Base-by-base conservation (phyloP, 2,113 vertebrate genomes). In the Neodon shergylaensis region DNA sequence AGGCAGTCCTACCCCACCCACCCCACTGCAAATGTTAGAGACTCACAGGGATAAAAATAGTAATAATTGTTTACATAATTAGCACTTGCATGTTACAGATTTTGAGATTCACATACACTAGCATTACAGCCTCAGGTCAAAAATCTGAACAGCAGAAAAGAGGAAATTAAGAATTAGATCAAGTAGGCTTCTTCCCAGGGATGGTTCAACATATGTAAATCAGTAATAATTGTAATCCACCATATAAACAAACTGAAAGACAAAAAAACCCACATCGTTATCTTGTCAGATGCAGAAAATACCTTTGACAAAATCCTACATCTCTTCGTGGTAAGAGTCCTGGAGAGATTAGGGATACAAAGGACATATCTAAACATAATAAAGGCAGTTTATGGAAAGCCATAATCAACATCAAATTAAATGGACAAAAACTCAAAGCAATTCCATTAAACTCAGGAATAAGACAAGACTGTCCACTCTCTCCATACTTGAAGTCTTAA, bases 81-180 rank as follows among this genome's bases (percentile, higher is more conserved):
- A 94, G 66, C 72, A 73, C 19, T 83, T 88, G 22, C 21, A 22
- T 36, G 12, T 73, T 39, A 52, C 17, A 63, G 28, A 87, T 88
- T 95, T 91, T 70, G 17, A 49, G 54, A 39, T 73, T 94, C 70
- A 85, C 66, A 39, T 91, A 47, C 61, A 79, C 31, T 61, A 9
- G 33, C 81, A 66, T 78, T 83, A 76, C 87, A 88, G 85, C 42
- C 42, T 54, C 36, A 63, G n/a, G n/a, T 63, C 82, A 90, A 91
- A 31, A 86, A n/a, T 85, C 77, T 76, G 42, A n/a, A 81, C 74
- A 87, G n/a, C 58, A 74, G 21, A 82, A 63, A 83, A 11, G 22
- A 92, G 65, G 78, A 77, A 94, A 82, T 91, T 65, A 78, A 93
- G 77, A 22, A 44, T 78, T 84, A 74, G 7, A 93, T 58, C 33